Percentiles rank a stretch among this genome's conserved stretches.
These are phyloP conservation scores for Spheniscus humboldti DNA, from an alignment of 2,797 vertebrate genomes.

Conservation along the genomic window DNA sequence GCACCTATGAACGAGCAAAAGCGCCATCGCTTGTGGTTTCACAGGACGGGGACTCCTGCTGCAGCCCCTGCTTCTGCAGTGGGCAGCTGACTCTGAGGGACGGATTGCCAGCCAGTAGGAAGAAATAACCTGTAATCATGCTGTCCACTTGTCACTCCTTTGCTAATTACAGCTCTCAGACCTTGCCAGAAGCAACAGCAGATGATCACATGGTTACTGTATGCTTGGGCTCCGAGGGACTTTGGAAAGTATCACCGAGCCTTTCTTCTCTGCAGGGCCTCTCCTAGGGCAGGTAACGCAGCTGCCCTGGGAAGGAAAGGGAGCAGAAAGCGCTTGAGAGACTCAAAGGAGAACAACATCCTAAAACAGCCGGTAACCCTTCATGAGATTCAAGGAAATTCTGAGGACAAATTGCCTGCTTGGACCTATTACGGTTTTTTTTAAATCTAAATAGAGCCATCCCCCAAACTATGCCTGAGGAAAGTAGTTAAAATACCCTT, in stretches of 20 bases:
- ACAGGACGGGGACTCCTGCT: neutral
- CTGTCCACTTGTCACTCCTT: neutral
- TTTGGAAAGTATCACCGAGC: neutral
- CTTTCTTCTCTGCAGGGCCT: neutral
- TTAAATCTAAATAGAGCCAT: neutral
- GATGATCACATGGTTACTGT: neutral
- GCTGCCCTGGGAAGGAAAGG: neutral
- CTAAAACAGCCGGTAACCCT: neutral
- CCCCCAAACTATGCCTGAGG: neutral
- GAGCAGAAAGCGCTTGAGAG: neutral
- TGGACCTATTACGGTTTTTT: neutral
- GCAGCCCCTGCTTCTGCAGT: neutral
- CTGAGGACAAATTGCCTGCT: neutral
- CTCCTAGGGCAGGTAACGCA: neutral
- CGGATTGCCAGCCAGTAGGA: neutral
- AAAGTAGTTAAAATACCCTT: neutral
- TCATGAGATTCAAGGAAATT: neutral
- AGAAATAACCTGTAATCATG: neutral
- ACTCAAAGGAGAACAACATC: neutral
- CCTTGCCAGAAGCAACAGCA: neutral
- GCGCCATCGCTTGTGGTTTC: accelerated
- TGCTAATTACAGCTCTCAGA: neutral
- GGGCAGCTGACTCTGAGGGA: neutral
- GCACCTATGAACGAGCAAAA: neutral
- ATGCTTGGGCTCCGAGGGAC: accelerated